A percentile compares a stretch with the other conserved stretches of the same genome.
Conservation (phyloP, 2,888 invertebrate genomes). For the Carabus problematicus region DNA sequence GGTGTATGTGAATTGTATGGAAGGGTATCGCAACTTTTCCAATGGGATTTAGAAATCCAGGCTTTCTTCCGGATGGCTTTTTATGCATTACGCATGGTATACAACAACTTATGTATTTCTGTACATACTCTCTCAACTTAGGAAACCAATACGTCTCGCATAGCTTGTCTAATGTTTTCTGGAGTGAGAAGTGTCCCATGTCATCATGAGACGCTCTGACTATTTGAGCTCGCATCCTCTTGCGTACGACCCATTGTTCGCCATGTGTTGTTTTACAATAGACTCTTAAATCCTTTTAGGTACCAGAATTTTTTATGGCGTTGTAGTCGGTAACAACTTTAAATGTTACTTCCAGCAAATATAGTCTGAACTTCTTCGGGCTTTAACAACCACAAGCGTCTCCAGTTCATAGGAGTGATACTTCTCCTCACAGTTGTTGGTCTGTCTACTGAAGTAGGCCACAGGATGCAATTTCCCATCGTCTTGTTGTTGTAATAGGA, state of each 20-base stretch:
- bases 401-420: slow-evolving; percentile 45
- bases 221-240: no score
- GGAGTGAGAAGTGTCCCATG: neutral
- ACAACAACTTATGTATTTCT: slow-evolving; percentile 55
- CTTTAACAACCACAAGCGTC: neutral
- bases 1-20: no score
- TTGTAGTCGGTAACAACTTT: no score
- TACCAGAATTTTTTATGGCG: no score
- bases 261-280: neutral
- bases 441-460: slow-evolving; percentile 49
- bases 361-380: no score
- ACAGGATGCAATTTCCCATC: slow-evolving; percentile 47
- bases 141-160: slow-evolving; percentile 56
- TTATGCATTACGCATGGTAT: slow-evolving; percentile 55
- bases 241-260: neutral
- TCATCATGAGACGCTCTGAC: slow-evolving; percentile 15
- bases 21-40: no score
- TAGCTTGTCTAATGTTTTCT: neutral
- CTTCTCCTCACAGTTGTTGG: slow-evolving; percentile 46
- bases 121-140: slow-evolving; percentile 53
- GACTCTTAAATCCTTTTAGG: slow-evolving; percentile 28
- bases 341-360: no score
- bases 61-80: slow-evolving; percentile 45
- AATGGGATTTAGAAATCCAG: no score
- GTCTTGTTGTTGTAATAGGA: slow-evolving; percentile 48